These are phyloP conservation scores for Brachyrhaphis roseni DNA, from an alignment of 2,797 vertebrate species.

Conservation along the genomic window DNA sequence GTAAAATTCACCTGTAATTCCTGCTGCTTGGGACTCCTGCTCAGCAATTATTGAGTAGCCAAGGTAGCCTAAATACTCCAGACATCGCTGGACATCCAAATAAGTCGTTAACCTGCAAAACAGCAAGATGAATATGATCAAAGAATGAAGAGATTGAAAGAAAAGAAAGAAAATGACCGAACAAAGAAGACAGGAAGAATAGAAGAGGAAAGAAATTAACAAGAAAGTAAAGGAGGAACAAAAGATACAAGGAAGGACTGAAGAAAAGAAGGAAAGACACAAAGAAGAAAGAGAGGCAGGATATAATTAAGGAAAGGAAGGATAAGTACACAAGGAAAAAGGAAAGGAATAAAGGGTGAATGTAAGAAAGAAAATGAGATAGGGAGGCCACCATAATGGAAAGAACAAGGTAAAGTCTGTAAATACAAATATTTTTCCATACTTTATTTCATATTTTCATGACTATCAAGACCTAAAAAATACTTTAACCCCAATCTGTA, in stretches of 20 bases:
- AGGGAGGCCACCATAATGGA: neutral
- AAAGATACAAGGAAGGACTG: neutral
- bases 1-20: constrained; percentile 85
- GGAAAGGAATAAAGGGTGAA: neutral
- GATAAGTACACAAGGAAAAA: neutral
- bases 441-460: neutral
- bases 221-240: neutral
- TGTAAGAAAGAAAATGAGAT: neutral
- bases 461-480: neutral
- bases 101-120: constrained; percentile 89
- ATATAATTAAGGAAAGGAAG: neutral
- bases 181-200: neutral
- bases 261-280: neutral
- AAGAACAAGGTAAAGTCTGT: neutral
- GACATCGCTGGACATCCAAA: constrained; percentile 92
- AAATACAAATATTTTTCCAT: neutral
- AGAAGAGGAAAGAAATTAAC: neutral
- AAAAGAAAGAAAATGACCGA: neutral
- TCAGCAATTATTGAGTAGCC: constrained; percentile 95
- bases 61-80: constrained; percentile 95
- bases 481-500: neutral
- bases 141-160: neutral
- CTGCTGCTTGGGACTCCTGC: constrained; percentile 94
- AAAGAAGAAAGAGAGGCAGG: neutral
- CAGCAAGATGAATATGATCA: neutral